Evolutionary conservation across 2,113 vertebrate species (phyloP), one percentile per base, ranked within the genome.

Genomic region (Trematomus loennbergii): DNA sequence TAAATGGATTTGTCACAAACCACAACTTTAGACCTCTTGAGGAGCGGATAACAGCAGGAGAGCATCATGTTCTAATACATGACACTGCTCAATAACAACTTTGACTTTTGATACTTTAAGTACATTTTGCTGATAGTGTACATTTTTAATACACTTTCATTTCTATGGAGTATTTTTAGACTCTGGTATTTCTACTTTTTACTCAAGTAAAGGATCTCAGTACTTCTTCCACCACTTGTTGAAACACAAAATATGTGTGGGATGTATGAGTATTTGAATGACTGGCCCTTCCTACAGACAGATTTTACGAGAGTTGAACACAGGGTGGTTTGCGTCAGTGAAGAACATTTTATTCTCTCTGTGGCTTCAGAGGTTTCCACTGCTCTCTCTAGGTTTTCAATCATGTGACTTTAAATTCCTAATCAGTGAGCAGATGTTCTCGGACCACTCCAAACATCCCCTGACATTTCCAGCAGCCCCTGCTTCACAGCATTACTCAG

Each of bases 381-480:
- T 8, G 1, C 33, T 6, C 16, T 20, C 12, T 62, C 25, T 22
- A 18, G 43, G 59, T n/a, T 43, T 20, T 3, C n/a, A 20, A 13
- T 55, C 49, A 22, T 3, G 36, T 58, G 52, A 69, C 16, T 48
- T 52, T 4, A 10, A 55, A 48, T 45, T 12, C 29, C n/a, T 64
- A 36, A n/a, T 53, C 29, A 33, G 25, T 76, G 17, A 57, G n/a
- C 52, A 63, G 29, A 63, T 29, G 40, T 40, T 60, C 5, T 20
- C 22, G 1, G 4, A 18, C 5, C 5, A 17, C 50, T 25, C 17
- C 25, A 52, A 40, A 59, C 46, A 53, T 46, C 18, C 7, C 20
- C 12, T 29, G 20, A 46, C 22, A 33, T 69, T 83, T 75, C 48
- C 58, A 54, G 64, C 75, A 82, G 29, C 46, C 20, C 1, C 5